Base-by-base conservation (phyloP, 2,113 vertebrate genomes). In the Himantopus leucocephalus region DNA sequence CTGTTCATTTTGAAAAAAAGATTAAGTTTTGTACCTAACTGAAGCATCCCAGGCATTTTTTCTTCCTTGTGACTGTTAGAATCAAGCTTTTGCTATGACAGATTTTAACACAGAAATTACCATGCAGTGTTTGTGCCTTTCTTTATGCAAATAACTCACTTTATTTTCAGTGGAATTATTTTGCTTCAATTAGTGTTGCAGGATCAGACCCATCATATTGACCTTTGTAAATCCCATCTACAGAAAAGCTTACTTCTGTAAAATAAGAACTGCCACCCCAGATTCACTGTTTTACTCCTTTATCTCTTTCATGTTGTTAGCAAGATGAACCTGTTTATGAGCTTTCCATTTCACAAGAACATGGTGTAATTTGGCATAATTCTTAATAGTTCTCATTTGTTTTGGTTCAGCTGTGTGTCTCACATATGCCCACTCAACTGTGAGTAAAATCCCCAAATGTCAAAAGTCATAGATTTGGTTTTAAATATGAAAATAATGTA, bases 281-380 rank as follows among this genome's bases (percentile, higher is more conserved):
- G 59, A 80, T 52, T 84, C 47, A 77, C 29, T 55, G 12, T 17
- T 94, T 81, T 78, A 48, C 32, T 88, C 59, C 43, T 91, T 87
- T 89, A 52, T 91, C 35, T 16, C 19, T 75, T 34, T 58, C 30
- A n/a, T 74, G 27, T n/a, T 85, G 43, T 84, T 81, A 27, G 67
- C 43, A 67, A 94, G 90, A 83, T 24, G 20, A 71, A 75, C 29
- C 73, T 89, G 70, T 63, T 93, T 72, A 34, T 89, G 89, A 91
- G 79, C 43, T 66, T 81, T 60, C 91, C 39, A 23, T 94, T 95
- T 90, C 18, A 30, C 68, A 96, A 94, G 96, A 93, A 94, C 86
- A 72, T 75, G 68, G 68, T 94, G 91, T 96, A 60, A 94, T 94
- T 96, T 96, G 95, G 92, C 96, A 89, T 47, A 83, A 74, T 17